These are phyloP conservation scores for Macrophya alboannulata DNA, from an alignment of 2,888 invertebrate species.

Conservation along the genomic window DNA sequence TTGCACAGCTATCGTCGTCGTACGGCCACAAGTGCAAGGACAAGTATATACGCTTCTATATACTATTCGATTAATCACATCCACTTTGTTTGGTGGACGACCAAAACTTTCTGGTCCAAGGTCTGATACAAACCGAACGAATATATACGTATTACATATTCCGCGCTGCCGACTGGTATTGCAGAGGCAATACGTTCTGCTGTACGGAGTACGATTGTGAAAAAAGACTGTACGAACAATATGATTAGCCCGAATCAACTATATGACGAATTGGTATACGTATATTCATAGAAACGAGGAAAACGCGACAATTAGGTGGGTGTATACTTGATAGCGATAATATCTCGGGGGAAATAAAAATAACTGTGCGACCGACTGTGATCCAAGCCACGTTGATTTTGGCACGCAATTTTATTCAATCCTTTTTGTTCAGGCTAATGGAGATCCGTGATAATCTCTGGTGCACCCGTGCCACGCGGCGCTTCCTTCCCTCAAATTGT, in stretches of 20 bases:
- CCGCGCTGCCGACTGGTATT: not conserved
- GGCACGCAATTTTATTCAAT: not conserved
- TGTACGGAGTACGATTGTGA: too few species aligned
- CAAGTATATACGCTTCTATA: not conserved
- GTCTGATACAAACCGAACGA: not conserved
- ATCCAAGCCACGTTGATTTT: not conserved
- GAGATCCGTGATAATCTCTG: conserved; percentile 1
- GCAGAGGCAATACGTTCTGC: not conserved
- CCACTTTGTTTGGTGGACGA: conserved; percentile 8
- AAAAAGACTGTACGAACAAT: too few species aligned
- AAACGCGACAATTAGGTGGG: not conserved
- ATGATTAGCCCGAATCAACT: not conserved
- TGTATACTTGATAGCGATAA: not conserved
- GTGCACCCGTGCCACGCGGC: not conserved
- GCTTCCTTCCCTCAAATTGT: not conserved
- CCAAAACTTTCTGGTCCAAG: not conserved
- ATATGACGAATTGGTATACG: not conserved
- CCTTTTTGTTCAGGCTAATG: conserved; percentile 11
- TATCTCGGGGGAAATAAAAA: not conserved
- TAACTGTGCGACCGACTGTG: not conserved
- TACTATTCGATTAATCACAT: not conserved
- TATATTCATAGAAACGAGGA: not conserved
- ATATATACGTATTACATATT: not conserved
- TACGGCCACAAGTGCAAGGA: conserved; percentile 21
- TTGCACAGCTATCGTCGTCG: not conserved